phyloP scores from a whole-genome alignment of 2,113 vertebrate genomes.

The Anseranas semipalmata region DNA sequence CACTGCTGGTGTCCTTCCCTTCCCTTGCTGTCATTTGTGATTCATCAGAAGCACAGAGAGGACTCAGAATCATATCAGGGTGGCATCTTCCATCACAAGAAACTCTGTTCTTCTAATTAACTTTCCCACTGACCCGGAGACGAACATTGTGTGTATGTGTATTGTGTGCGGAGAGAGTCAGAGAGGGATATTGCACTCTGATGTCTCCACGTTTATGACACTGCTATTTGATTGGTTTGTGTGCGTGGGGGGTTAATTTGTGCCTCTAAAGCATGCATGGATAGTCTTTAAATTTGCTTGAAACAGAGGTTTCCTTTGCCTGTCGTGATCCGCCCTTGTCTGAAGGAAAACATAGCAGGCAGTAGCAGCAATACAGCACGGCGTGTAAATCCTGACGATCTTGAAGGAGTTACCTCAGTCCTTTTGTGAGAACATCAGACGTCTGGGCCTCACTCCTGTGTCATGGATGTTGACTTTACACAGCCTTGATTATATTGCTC shows the following conservation, averaged over 20 bases:
- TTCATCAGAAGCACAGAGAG: conserved; percentile 74
- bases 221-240: conserved; percentile 76
- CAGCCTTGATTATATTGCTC: background rate
- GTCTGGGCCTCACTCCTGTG: background rate
- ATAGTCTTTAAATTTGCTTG: conserved; percentile 82
- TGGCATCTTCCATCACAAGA: conserved; percentile 71
- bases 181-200: conserved; percentile 52
- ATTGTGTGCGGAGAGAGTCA: background rate
- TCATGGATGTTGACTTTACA: background rate
- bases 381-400: background rate
- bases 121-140: conserved; percentile 88
- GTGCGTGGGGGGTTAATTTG: conserved; percentile 66
- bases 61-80: conserved; percentile 73
- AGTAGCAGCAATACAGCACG: background rate
- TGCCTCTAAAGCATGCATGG: conserved; percentile 85
- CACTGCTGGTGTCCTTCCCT: conserved; percentile 78
- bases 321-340: conserved; percentile 32
- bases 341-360: background rate
- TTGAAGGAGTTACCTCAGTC: background rate
- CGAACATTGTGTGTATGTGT: conserved; percentile 67
- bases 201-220: conserved; percentile 61
- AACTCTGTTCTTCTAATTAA: conserved; percentile 86
- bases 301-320: conserved; percentile 42
- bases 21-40: conserved; percentile 81
- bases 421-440: background rate